Base-by-base conservation (phyloP, 2,888 invertebrate genomes). In the Diarsia brunnea region DNA sequence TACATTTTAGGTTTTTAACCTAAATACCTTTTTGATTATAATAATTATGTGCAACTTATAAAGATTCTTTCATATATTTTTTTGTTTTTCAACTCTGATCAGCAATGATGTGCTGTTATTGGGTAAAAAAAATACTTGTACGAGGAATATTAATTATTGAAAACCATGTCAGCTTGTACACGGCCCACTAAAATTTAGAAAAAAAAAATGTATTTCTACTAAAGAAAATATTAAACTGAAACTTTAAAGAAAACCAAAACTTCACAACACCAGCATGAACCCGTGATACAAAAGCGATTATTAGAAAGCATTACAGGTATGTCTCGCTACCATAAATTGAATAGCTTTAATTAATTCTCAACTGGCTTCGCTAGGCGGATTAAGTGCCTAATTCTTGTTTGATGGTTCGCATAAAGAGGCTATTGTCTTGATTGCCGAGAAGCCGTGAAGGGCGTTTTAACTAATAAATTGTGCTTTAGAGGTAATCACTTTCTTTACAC, bases 351-450 rank as follows among this genome's bases (percentile, higher is more conserved):
- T 87, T 87, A 86, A 88, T 86, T 84, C 75, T 74, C 49, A 81
- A 84, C 75, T 79, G 83, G 84, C 78, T 82, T 75, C 77, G 74
- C 73, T 68, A 70, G 73, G 70, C 38, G 67, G 78, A 86, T 88
- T 84, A 84, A 84, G 76, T 82, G 68, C 68, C 76, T 88, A 86
- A 87, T 87, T 87, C 79, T 79, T 84, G 87, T 88, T 88, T 88
- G 80, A 84, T 88, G 80, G 75, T 73, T 63, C 76, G 70, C 69
- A 53, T 86, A 80, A 88, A 80, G 79, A 79, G 82, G 73, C 70
- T 45, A 76, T 86, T 86, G 76, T 84, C 77, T 78, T 84, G 77
- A 86, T 74, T 70, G 72, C 73, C 38, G 72, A 73, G 66, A 77
- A 58, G 66, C 75, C 51, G n/a, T 85, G 70, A 69, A 75, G 67